phyloP scores from a whole-genome alignment of 2,888 invertebrate genomes.

The Pollenia angustigena region DNA sequence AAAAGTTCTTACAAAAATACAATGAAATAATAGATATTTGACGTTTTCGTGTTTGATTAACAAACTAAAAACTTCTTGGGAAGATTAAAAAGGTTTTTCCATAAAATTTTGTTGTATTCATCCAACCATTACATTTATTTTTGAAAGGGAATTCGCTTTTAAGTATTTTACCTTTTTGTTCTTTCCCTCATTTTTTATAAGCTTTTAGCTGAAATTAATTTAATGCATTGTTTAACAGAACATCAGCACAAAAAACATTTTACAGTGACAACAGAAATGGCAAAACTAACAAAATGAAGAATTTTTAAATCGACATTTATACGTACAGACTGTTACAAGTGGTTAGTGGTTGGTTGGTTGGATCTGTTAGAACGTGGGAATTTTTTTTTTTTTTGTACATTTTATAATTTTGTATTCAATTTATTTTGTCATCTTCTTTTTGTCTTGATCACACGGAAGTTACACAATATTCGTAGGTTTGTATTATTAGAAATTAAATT shows the following conservation, averaged over 20 bases:
- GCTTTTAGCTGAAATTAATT: slow-evolving; percentile 18
- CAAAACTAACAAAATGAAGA: slow-evolving; percentile 18
- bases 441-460: slow-evolving; percentile 67
- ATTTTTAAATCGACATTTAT: slow-evolving; percentile 43
- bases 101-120: slow-evolving; percentile 20
- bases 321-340: neutral
- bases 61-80: neutral
- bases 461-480: slow-evolving; percentile 52
- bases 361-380: slow-evolving; percentile 73
- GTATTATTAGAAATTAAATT: neutral
- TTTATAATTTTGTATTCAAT: slow-evolving; percentile 25
- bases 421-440: slow-evolving; percentile 45
- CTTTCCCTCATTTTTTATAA: neutral
- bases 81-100: neutral
- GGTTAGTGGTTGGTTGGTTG: slow-evolving; percentile 6
- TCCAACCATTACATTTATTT: slow-evolving; percentile 42
- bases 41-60: slow-evolving; percentile 18
- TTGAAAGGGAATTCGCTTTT: slow-evolving; percentile 17
- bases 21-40: neutral
- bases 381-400: slow-evolving; percentile 22
- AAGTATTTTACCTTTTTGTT: neutral
- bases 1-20: neutral
- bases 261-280: neutral
- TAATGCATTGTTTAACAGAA: slow-evolving; percentile 23
- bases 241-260: neutral